These are phyloP conservation scores for Myotis brandtii DNA, from an alignment of 2,113 vertebrate species.

Conservation along the genomic window DNA sequence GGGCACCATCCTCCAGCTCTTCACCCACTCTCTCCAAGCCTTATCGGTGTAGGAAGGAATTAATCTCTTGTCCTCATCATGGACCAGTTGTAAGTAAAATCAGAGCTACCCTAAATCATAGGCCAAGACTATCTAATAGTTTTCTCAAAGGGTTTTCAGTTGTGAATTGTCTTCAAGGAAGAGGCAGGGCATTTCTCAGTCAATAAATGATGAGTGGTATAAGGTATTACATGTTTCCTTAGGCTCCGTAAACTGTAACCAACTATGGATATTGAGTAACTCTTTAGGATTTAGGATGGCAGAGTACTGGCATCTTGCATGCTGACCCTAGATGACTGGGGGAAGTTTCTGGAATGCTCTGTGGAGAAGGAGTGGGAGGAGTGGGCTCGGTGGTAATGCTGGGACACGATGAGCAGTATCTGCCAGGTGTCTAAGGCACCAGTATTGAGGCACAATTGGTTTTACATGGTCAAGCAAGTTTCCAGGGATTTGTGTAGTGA, in stretches of 20 bases:
- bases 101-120: neutral
- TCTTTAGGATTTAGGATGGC: neutral
- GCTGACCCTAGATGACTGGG: neutral
- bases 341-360: slow-evolving; percentile 24
- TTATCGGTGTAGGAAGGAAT: neutral
- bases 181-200: neutral
- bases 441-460: neutral
- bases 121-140: neutral
- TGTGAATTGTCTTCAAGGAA: neutral
- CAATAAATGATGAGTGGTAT: neutral
- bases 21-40: neutral
- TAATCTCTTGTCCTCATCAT: neutral
- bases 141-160: neutral
- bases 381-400: neutral
- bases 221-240: neutral
- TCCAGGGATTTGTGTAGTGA: neutral
- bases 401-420: neutral
- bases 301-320: neutral
- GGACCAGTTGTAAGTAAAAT: neutral
- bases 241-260: neutral
- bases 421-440: neutral
- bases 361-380: neutral
- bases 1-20: neutral
- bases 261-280: neutral
- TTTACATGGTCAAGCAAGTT: neutral